phyloP scores from a whole-genome alignment of 2,888 invertebrate genomes.

The Clepsis dumicolana region DNA sequence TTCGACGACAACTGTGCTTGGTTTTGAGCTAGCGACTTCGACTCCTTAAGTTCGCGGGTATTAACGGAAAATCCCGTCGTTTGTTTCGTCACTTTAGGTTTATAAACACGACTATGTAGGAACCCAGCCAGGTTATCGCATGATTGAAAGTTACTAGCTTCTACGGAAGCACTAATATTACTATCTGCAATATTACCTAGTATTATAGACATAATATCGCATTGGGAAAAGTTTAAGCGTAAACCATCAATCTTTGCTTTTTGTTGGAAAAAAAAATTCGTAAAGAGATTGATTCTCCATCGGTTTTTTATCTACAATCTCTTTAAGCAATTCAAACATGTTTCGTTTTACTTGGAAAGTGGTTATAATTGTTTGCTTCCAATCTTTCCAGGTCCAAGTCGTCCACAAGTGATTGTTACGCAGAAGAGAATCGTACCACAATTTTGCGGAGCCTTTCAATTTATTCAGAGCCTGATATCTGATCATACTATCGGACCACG shows the following conservation, averaged over 20 bases:
- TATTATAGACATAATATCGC: background rate
- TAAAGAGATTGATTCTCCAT: background rate
- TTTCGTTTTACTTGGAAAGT: conserved; percentile 8
- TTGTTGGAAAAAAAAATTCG: conserved; percentile 1
- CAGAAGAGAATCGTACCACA: conserved; percentile 32
- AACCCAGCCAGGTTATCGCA: conserved; percentile 5
- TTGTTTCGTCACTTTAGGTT: no score
- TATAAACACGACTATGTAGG: background rate
- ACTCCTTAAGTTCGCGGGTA: background rate
- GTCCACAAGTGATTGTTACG: conserved; percentile 14
- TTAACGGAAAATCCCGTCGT: no score
- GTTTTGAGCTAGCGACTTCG: no score
- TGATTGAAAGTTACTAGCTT: background rate
- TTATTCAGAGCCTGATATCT: conserved; percentile 28
- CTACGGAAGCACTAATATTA: conserved; percentile 1
- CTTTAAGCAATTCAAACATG: background rate
- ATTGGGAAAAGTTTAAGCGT: background rate
- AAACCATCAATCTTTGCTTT: background rate
- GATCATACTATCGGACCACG: conserved; percentile 32
- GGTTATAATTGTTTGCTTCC: background rate
- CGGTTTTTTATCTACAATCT: background rate
- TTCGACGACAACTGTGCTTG: no score
- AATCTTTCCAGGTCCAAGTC: conserved; percentile 3
- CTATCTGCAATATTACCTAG: background rate
- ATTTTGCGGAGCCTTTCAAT: conserved; percentile 22